phyloP scores from a whole-genome alignment of 2,797 vertebrate genomes.

The Enteromius mattozi region DNA sequence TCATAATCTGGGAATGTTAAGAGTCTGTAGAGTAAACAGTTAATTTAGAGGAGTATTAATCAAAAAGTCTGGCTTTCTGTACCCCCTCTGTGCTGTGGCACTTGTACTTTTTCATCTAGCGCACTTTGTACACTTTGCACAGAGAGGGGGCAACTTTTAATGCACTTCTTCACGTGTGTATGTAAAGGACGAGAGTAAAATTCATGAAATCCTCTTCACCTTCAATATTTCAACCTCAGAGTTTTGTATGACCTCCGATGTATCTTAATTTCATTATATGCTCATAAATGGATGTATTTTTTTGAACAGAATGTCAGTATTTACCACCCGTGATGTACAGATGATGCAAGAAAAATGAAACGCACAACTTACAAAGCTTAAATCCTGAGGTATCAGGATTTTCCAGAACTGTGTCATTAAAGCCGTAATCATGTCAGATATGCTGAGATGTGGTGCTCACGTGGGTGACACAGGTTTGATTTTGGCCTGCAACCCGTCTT shows the following conservation, averaged over 20 bases:
- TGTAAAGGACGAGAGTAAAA: not conserved
- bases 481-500: not conserved
- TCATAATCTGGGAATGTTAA: constrained; percentile 89
- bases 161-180: not conserved
- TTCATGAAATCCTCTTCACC: not conserved
- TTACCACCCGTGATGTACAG: constrained; percentile 2
- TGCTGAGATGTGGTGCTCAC: not conserved
- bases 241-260: not conserved
- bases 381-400: not conserved
- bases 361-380: not conserved
- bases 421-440: not conserved
- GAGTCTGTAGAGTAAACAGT: constrained; percentile 89
- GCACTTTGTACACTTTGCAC: constrained; percentile 50
- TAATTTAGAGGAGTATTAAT: constrained; percentile 89
- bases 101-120: constrained; percentile 59
- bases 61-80: constrained; percentile 80
- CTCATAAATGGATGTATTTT: not conserved
- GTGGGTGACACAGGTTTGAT: too few relatives aligned
- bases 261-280: not conserved
- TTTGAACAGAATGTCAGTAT: not conserved
- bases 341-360: not conserved
- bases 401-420: not conserved
- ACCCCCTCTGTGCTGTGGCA: constrained; percentile 82
- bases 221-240: not conserved
- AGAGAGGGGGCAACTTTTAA: constrained; percentile 53